A percentile compares a stretch with the other conserved stretches of the same genome.
Evolutionary conservation across 2,888 invertebrate species (phyloP).

Genomic region (Belgica antarctica): DNA sequence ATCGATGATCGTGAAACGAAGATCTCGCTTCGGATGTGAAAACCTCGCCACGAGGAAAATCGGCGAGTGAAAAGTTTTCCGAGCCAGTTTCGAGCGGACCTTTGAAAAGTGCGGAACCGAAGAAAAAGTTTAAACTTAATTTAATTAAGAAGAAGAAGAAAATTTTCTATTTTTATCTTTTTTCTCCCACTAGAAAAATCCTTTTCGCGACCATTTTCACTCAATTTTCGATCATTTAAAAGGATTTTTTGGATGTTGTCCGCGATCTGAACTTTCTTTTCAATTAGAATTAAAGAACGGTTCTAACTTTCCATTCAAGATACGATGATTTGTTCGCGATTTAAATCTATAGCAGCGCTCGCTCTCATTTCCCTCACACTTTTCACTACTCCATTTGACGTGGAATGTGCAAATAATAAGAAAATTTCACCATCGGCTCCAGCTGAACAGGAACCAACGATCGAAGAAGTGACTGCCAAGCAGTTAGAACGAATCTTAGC

Average conservation of each 20-base stretch:
- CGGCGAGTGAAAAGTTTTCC: slow-evolving; percentile 31
- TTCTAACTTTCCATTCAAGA: slow-evolving; percentile 8
- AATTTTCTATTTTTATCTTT: slow-evolving; percentile 42
- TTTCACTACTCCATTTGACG: slow-evolving; percentile 53
- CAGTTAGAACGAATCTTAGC: slow-evolving; percentile 84
- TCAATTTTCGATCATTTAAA: slow-evolving; percentile 35
- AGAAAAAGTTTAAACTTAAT: slow-evolving; percentile 38
- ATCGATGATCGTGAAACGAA: slow-evolving; percentile 29
- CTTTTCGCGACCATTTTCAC: slow-evolving; percentile 43
- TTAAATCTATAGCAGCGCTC: slow-evolving; percentile 54
- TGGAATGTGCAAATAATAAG: slow-evolving; percentile 53
- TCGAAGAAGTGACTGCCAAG: slow-evolving; percentile 91
- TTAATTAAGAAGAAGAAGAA: slow-evolving; percentile 40
- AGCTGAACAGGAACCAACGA: slow-evolving; percentile 66
- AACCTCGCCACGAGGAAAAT: slow-evolving; percentile 24
- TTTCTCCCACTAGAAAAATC: slow-evolving; percentile 32
- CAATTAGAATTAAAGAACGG: slow-evolving; percentile 28
- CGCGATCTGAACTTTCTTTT: slow-evolving; percentile 22
- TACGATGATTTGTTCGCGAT: slow-evolving; percentile 54
- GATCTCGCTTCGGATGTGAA: no score
- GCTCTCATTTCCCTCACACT: slow-evolving; percentile 54
- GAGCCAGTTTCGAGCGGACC: slow-evolving; percentile 56
- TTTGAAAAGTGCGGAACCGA: slow-evolving; percentile 56
- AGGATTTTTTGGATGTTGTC: slow-evolving; percentile 44
- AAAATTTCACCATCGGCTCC: slow-evolving; percentile 55